Evolutionary conservation across 2,888 invertebrate species (phyloP).

Genomic region (Globia sparganii): DNA sequence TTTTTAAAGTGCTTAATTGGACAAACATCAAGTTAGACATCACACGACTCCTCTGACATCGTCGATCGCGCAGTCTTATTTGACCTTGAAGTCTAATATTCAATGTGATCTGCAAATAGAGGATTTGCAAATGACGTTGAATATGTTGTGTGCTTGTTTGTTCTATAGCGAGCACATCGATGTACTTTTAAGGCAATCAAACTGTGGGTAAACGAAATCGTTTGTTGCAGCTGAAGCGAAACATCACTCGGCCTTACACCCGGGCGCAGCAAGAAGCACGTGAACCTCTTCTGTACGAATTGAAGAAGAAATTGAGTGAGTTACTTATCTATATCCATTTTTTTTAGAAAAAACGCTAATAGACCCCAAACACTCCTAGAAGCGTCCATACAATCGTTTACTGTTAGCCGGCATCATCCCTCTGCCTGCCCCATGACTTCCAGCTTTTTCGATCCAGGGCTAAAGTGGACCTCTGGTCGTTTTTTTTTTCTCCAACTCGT

Average conservation of each 20-base stretch:
- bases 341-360: not conserved
- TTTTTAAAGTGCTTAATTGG: not conserved
- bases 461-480: no score
- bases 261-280: accelerated
- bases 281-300: slow-evolving; percentile 59
- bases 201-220: not conserved
- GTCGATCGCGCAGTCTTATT: not conserved
- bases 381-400: no score
- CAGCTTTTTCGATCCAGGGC: no score
- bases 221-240: slow-evolving; percentile 39
- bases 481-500: no score
- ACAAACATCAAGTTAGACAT: not conserved
- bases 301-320: slow-evolving; percentile 72
- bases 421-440: no score
- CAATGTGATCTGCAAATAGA: not conserved
- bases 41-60: not conserved
- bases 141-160: not conserved
- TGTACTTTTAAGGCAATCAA: not conserved
- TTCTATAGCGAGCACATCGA: not conserved
- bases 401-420: no score
- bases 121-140: not conserved
- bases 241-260: not conserved
- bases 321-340: not conserved
- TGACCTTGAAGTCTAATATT: not conserved
- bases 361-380: not conserved